A percentile compares a stretch with the other conserved stretches of the same genome.
These are phyloP conservation scores for Trididemnum nubilum DNA, from an alignment of 23 tunicate genomes.

Conservation along the genomic window DNA sequence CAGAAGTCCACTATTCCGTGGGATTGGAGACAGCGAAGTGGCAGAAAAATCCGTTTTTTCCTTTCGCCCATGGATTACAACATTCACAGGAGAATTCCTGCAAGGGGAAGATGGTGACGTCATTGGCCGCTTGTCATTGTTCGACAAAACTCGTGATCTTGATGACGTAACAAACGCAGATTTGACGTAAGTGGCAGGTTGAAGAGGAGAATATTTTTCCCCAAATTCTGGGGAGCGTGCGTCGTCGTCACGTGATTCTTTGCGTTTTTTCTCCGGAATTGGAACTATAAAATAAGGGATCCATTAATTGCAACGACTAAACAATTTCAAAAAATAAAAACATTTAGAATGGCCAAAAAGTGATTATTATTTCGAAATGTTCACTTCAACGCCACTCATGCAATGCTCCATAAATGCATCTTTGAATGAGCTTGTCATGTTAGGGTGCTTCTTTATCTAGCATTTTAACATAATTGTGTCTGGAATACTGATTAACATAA, in stretches of 20 bases:
- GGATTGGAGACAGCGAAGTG: slow-evolving; percentile 41
- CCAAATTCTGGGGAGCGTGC: neutral
- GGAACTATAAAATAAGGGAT: neutral
- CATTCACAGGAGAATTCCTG: slow-evolving; percentile 31
- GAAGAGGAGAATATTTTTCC: neutral
- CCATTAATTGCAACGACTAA: too few relatives aligned
- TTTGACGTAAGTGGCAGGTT: neutral
- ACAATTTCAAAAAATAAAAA: too few relatives aligned
- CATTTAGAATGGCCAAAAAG: too few relatives aligned
- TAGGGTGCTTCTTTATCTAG: too few relatives aligned
- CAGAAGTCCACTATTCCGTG: neutral
- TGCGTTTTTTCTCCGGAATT: slow-evolving; percentile 6
- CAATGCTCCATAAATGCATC: too few relatives aligned
- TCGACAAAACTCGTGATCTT: neutral
- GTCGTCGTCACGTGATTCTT: neutral
- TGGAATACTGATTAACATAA: too few relatives aligned
- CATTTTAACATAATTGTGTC: too few relatives aligned
- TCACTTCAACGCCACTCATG: too few relatives aligned
- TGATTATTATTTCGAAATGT: too few relatives aligned
- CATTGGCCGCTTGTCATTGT: slow-evolving; percentile 9
- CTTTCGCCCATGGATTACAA: neutral
- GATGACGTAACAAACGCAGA: slow-evolving; percentile 1
- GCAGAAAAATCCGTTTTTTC: neutral
- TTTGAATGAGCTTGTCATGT: too few relatives aligned
- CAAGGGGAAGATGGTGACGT: slow-evolving; percentile 26